Conservation (phyloP, 2,888 invertebrate genomes). For the Philonicus albiceps region DNA sequence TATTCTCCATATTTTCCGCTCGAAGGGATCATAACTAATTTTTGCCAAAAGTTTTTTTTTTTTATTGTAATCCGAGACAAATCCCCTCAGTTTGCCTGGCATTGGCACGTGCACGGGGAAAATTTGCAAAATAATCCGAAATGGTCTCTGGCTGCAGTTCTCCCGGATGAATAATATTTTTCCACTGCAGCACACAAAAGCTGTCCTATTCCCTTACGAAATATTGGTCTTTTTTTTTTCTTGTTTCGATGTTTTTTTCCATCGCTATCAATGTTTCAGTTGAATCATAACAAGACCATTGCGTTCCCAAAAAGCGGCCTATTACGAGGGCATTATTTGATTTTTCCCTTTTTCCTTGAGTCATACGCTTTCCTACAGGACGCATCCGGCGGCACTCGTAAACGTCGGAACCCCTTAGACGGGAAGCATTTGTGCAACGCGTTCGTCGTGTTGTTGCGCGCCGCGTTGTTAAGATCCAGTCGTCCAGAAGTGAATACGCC, state of each 20-base stretch:
- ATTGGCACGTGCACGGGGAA: conserved; percentile 18
- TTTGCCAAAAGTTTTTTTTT: background rate
- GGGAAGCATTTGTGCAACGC: conserved; percentile 28
- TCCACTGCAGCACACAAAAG: background rate
- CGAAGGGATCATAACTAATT: background rate
- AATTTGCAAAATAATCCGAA: conserved; percentile 28
- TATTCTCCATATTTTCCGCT: background rate
- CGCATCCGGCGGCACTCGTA: conserved; percentile 8
- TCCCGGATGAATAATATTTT: conserved; percentile 4
- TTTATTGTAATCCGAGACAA: background rate
- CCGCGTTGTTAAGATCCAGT: background rate
- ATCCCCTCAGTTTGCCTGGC: background rate
- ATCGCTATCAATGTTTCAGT: conserved; percentile 37
- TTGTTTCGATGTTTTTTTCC: background rate
- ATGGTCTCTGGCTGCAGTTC: background rate
- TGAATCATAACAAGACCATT: conserved; percentile 20
- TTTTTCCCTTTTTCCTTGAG: conserved; percentile 19
- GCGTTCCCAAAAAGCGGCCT: conserved; percentile 22
- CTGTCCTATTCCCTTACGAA: conserved; percentile 14
- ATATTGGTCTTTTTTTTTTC: background rate
- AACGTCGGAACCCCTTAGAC: conserved; percentile 27
- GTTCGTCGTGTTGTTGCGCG: background rate
- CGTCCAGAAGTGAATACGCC: conserved; percentile 2
- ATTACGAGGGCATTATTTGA: conserved; percentile 40
- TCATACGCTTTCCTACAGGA: background rate